Percentiles rank a stretch among this genome's conserved stretches.
phyloP scores from a whole-genome alignment of 2,888 invertebrate species.

The Coelogynopora nodosa region DNA sequence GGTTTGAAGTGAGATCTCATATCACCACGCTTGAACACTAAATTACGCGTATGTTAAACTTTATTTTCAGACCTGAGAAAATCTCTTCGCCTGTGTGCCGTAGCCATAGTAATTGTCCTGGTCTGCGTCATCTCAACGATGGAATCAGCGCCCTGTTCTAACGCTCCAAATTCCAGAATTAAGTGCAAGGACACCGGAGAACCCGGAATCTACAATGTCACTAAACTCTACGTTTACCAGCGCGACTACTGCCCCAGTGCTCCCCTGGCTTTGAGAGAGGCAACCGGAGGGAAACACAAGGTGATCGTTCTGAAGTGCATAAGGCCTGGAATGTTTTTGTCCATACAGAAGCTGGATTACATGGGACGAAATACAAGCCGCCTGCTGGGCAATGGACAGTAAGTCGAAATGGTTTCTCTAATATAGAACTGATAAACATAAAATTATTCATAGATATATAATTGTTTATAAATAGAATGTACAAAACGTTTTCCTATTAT shows the following conservation, averaged over 20 bases:
- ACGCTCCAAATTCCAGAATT: neutral
- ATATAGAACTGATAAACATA: too few relatives aligned
- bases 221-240: neutral
- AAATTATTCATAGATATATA: too few relatives aligned
- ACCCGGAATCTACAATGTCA: neutral
- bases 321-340: neutral
- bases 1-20: too few relatives aligned
- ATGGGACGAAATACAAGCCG: neutral
- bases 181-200: neutral
- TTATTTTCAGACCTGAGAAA: too few relatives aligned
- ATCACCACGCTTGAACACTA: too few relatives aligned
- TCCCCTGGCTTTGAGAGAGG: neutral
- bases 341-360: neutral
- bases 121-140: too few relatives aligned
- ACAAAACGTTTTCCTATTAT: too few relatives aligned
- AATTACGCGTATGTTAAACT: too few relatives aligned
- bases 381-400: neutral
- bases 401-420: neutral
- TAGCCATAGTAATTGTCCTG: too few relatives aligned
- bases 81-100: too few relatives aligned
- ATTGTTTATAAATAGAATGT: too few relatives aligned
- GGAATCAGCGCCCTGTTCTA: too few relatives aligned
- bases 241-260: neutral
- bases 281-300: neutral
- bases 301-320: neutral